Base-by-base conservation (phyloP, 1,140 invertebrate genomes). In the Leptopilina boulardi region DNA sequence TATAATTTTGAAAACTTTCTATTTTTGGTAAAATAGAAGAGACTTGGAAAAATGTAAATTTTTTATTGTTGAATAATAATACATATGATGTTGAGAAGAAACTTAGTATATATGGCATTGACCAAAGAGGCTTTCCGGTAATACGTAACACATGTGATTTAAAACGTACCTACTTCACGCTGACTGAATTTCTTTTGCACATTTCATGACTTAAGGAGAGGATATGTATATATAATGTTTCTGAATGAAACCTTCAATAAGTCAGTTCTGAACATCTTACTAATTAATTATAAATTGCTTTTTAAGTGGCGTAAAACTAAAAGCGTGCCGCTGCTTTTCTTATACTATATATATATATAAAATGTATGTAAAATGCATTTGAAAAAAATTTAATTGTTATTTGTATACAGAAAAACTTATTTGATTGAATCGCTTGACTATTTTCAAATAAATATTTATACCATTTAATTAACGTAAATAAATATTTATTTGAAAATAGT, bases 251-350 rank as follows among this genome's bases (percentile, higher is more conserved):
- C 56, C 56, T 66, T 30, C 56, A 66, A 66, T 66, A 66, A 66
- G 56, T 66, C 56, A 66, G 56, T 66, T 66, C 56, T 66, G 23
- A 66, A 26, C 56, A 66, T 66, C 56, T 66, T 66, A 21, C 21
- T 66, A 66, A 66, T 66, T 66, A 66, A 66, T 21, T 66, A 66
- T 30, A 66, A 66, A 66, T 66, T 66, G 56, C 56, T 66, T 66
- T 26, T 66, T 66, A 66, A 26, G 56, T 11, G 56, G 21, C 56
- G 56, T 66, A 30, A 66, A 26, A 21, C 19, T 66, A 23, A 66
- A 66, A 30, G 23, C 56, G 56, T 30, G 56, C 56, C 56, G 56
- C 56, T 56, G 54, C 56, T n/a, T 47, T 44, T 47, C 44, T 13
- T 47, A n/a, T 15, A n/a, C 15, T 34, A 34, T 34, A 34, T 34